A percentile compares a stretch with the other conserved stretches of the same genome.
Conservation (phyloP, 2,888 invertebrate genomes). For the Acrocyrtus sp. region DNA sequence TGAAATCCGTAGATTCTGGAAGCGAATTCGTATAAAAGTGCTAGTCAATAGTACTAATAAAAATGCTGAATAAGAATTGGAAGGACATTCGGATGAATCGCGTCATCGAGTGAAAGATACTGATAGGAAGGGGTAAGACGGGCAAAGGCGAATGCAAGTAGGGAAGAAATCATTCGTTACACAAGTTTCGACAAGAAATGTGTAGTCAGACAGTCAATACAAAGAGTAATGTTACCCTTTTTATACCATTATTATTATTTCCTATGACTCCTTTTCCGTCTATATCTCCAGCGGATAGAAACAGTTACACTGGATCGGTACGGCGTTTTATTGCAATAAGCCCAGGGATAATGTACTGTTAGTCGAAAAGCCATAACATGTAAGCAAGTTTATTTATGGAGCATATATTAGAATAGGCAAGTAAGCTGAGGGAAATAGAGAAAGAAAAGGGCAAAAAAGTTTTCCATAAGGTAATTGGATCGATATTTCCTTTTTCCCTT, state of each 20-base stretch:
- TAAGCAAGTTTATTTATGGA: not conserved
- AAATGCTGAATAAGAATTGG: no score
- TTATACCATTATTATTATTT: constrained; percentile 25
- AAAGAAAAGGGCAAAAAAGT: constrained; percentile 31
- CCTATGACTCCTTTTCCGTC: constrained; percentile 6
- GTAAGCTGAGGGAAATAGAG: constrained; percentile 15
- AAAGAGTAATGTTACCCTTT: constrained; percentile 35
- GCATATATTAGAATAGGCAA: constrained; percentile 15
- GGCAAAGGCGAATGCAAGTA: no score
- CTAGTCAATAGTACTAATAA: no score
- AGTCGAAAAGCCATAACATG: no score
- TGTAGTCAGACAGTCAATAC: constrained; percentile 23
- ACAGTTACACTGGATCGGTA: constrained; percentile 19
- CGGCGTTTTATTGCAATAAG: constrained; percentile 44
- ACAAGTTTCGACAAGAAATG: no score
- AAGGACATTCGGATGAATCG: no score
- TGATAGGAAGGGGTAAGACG: no score
- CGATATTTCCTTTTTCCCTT: constrained; percentile 55
- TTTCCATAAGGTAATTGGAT: constrained; percentile 64
- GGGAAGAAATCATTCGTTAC: no score
- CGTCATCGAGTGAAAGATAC: no score
- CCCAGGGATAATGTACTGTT: constrained; percentile 33
- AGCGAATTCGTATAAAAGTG: no score
- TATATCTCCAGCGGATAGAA: constrained; percentile 8
- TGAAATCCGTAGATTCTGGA: no score